Percentiles rank a stretch among this genome's conserved stretches.
Evolutionary conservation across 2,113 vertebrate species (phyloP).

Genomic region (Camarhynchus parvulus): DNA sequence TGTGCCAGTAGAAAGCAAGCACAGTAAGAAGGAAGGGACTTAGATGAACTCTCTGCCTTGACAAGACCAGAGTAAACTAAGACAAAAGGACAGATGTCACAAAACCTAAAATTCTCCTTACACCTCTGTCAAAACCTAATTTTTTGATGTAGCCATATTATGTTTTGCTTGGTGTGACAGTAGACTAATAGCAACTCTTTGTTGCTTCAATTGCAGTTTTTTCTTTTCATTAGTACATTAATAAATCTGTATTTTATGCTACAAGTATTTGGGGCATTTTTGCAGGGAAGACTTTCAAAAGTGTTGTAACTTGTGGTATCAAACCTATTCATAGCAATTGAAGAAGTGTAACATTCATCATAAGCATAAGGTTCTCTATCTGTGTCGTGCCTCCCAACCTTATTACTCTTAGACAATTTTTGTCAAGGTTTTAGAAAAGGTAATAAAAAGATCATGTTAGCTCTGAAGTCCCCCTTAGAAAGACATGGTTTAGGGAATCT

Average conservation of each 20-base stretch:
- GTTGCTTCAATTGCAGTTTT: neutral
- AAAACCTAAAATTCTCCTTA: neutral
- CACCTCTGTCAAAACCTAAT: neutral
- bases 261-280: neutral
- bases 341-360: neutral
- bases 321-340: neutral
- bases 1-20: neutral
- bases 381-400: neutral
- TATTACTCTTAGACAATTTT: neutral
- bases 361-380: neutral
- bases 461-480: neutral
- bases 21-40: neutral
- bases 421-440: constrained; percentile 5
- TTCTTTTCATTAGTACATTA: neutral
- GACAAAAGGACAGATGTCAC: neutral
- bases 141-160: neutral
- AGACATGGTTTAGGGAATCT: neutral
- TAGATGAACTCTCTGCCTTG: neutral
- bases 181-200: neutral
- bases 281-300: neutral
- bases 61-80: neutral
- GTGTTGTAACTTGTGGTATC: neutral
- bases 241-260: neutral
- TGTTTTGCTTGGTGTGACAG: neutral
- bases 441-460: neutral